Evolutionary conservation across 2,113 vertebrate species (phyloP), one percentile per base, ranked within the genome.

Genomic region (Taurulus bubalis): DNA sequence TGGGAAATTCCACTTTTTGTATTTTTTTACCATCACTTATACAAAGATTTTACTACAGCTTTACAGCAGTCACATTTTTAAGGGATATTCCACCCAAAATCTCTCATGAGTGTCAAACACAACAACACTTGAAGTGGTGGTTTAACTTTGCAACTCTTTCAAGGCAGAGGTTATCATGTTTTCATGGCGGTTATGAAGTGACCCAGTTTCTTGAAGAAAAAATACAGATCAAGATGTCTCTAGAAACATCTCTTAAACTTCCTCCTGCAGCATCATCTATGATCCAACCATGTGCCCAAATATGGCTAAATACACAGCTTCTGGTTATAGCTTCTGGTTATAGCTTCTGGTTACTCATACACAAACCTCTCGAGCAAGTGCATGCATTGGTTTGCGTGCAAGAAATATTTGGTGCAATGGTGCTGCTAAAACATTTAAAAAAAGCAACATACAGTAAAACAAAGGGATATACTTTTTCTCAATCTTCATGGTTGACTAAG

Each of bases 71-170:
- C 2, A 15, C 24, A 60, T 42, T 76, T 64, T 64, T 15, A 45
- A 82, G 53, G 34, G 0, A n/a, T 67, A 56, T 45, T 64, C 60
- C 65, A 80, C 18, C 40, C 72, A 45, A 72, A 68, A 47, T 36
- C 2, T 62, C 36, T 8, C n/a, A 8, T 55, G 6, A 4, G 5
- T 53, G n/a, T 42, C 22, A 26, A 71, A 28, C n/a, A 42, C 26
- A 42, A n/a, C 42, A 45, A 55, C 1, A 59, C 63, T 18, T 53
- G 4, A 47, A 55, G 6, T 8, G 10, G 51, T 42, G 40, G 40
- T 26, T 56, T 56, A 26, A 56, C 22, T 38, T 36, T 74, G 47
- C 11, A n/a, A 58, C 7, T 63, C 53, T 60, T 14, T 82, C 22
- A 62, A 49, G 38, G 47, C 18, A 2, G 56, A 56, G 12, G 36